Evolutionary conservation across 2,888 invertebrate genomes (phyloP), one percentile per base, ranked within the genome.

Genomic region (Drosophila meridionalis): DNA sequence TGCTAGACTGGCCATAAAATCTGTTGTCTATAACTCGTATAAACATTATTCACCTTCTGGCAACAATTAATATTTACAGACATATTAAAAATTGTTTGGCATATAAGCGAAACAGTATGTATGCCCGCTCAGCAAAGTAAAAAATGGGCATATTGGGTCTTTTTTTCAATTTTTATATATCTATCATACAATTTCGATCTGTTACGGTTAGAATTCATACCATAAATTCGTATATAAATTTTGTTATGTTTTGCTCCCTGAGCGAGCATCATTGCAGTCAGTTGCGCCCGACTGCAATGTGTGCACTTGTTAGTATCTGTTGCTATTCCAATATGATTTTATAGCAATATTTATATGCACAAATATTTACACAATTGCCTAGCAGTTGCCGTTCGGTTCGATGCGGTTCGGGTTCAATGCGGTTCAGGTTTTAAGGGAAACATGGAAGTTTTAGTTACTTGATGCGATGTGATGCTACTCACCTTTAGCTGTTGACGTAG

Each of bases 401-500:
- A 36, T 58, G 67, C 55, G 42, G 50, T 34, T 59, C 2, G 52
- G 62, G 60, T 68, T 68, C 58, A 71, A 56, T 56, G 59, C 28
- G 68, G 47, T 52, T 52, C 42, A 56, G 66, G 55, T 50, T 50
- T 32, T 50, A 32, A 50, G 42, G 45, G 14, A 28, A 20, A 20
- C 28, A 20, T 36, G 45, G 26, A 40, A 28, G 64, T 42, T 32
- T 60, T 57, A 26, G 40, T 40, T 45, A 36, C 14, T 66, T 12
- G 4, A n/a, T 42, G 56, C 12, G 43, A 30, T 48, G 50, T 45
- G 38, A 40, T 14, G 42, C 20, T 72, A 87, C 91, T 90, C 78
- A 93, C 93, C 93, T 93, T 93, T 36, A 93, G 87, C 83, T 93
- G 93, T 72, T 92, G 92, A 70, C 93, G 92, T 80, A 93, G 89